Conservation (phyloP, 2,888 invertebrate species). For the Sclerodermus sp. region DNA sequence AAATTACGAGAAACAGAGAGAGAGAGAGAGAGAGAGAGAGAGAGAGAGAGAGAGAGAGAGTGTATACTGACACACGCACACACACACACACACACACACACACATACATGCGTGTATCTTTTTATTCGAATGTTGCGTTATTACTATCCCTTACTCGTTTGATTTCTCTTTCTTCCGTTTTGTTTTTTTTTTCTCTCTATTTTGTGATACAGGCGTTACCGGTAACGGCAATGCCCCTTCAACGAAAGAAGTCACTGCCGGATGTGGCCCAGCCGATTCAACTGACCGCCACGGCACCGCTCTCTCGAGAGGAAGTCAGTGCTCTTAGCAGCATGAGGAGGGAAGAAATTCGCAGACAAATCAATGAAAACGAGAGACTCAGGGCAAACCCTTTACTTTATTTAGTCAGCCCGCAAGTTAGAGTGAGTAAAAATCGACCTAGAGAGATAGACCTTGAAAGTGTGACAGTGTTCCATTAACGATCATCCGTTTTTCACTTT, state of each 20-base stretch:
- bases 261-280: slow-evolving; percentile 79
- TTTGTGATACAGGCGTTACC: slow-evolving; percentile 70
- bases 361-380: slow-evolving; percentile 88
- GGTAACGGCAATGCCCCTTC: slow-evolving; percentile 73
- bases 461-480: too few relatives aligned
- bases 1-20: too few relatives aligned
- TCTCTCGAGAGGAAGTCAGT: slow-evolving; percentile 95
- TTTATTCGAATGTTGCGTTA: too few relatives aligned
- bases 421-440: too few relatives aligned
- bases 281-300: slow-evolving; percentile 77
- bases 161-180: slow-evolving; percentile 5
- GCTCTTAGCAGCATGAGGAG: slow-evolving; percentile 90
- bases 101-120: too few relatives aligned
- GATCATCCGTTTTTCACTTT: too few relatives aligned
- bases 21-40: too few relatives aligned
- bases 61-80: too few relatives aligned
- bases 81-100: too few relatives aligned
- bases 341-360: slow-evolving; percentile 89
- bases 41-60: too few relatives aligned
- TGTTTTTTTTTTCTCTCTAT: slow-evolving; percentile 18
- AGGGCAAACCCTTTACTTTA: slow-evolving; percentile 94
- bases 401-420: slow-evolving; percentile 95
- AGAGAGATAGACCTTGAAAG: too few relatives aligned
- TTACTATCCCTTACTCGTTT: background rate
- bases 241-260: slow-evolving; percentile 95